These are phyloP conservation scores for Colostygia pectinataria DNA, from an alignment of 2,888 invertebrate genomes.

Conservation along the genomic window DNA sequence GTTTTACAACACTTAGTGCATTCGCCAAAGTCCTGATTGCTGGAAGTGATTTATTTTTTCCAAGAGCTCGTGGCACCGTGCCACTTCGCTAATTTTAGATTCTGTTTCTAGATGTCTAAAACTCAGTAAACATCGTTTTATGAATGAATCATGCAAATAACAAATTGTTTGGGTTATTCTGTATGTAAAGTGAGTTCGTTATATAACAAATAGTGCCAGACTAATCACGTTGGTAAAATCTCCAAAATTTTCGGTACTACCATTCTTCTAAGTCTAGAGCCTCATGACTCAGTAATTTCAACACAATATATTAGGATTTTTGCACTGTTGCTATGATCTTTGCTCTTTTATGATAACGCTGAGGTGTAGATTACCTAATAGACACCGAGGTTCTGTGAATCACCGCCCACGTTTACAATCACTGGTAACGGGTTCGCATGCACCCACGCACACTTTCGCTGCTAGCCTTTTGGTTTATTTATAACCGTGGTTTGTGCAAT, in stretches of 20 bases:
- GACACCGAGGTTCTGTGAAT: conserved; percentile 20
- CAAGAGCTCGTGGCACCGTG: conserved; percentile 43
- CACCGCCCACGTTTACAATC: conserved; percentile 28
- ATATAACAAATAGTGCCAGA: not conserved
- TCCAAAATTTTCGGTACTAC: not conserved
- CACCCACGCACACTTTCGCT: conserved; percentile 39
- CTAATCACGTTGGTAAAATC: not conserved
- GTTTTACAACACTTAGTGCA: conserved; percentile 42
- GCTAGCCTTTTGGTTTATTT: conserved; percentile 36
- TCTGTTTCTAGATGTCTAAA: conserved; percentile 23
- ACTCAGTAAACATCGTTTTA: conserved; percentile 18
- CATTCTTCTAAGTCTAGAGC: no score
- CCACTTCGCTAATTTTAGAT: conserved; percentile 46
- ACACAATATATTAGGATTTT: no score
- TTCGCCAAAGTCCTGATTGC: conserved; percentile 37
- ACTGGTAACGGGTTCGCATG: conserved; percentile 23
- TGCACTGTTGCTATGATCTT: conserved; percentile 14
- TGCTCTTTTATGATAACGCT: conserved; percentile 26
- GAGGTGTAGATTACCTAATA: conserved; percentile 11
- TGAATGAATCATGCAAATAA: conserved; percentile 1
- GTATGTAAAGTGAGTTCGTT: not conserved
- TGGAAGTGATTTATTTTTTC: conserved; percentile 50
- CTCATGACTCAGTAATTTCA: no score
- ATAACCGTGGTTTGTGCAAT: conserved; percentile 26
- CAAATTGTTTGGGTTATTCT: not conserved